Evolutionary conservation across 2,797 vertebrate species (phyloP).

Genomic region (Limosa lapponica): DNA sequence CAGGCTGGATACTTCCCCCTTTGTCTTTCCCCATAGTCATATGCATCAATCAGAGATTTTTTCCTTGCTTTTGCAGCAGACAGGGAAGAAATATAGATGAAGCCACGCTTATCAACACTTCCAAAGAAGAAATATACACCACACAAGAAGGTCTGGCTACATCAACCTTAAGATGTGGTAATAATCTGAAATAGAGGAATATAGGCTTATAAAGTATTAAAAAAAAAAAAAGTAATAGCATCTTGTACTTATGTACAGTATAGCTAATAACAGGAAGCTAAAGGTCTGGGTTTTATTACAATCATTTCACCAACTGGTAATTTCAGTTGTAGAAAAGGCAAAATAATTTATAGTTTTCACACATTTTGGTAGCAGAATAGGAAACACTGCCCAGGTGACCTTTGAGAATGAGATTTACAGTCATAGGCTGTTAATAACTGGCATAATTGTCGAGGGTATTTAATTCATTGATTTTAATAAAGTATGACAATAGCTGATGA

Average conservation of each 20-base stretch:
- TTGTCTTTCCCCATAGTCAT: constrained; percentile 32
- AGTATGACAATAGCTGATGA: constrained; percentile 16
- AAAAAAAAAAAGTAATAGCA: not conserved
- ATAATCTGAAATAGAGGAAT: not conserved
- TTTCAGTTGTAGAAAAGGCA: not conserved
- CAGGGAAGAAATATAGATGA: not conserved
- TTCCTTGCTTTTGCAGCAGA: not conserved
- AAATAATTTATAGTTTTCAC: not conserved
- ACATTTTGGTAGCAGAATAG: not conserved
- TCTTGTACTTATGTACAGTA: not conserved
- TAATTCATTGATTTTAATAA: not conserved
- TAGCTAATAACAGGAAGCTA: not conserved
- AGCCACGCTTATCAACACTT: not conserved
- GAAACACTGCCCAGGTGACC: not conserved
- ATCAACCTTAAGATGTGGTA: not conserved
- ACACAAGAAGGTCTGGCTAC: not conserved
- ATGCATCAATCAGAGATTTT: constrained; percentile 13
- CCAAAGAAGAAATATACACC: not conserved
- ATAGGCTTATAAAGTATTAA: not conserved
- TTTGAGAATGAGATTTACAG: constrained; percentile 8
- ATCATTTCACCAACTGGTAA: not conserved
- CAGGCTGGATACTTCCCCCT: not conserved
- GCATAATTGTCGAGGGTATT: not conserved
- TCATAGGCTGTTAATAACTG: not conserved
- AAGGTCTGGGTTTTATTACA: not conserved